Evolutionary conservation across 2,797 vertebrate species (phyloP), one percentile per base, ranked within the genome.

Genomic region (Arrhamphus sclerolepis): DNA sequence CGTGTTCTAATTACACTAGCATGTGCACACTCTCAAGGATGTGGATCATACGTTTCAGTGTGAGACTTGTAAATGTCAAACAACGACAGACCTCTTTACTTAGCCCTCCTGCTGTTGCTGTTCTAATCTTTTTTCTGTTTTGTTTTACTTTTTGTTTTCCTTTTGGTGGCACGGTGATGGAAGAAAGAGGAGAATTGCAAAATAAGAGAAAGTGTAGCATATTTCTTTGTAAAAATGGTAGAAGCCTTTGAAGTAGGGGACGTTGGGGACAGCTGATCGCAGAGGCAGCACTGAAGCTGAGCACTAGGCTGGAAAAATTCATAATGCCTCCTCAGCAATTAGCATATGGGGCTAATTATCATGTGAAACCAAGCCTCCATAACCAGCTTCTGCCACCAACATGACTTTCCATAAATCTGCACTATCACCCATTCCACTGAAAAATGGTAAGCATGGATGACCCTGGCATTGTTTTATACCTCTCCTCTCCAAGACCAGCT

Each of bases 1-100:
- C 80, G 72, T 88, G 88, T 89, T 92, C 89, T 92, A 92, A 94
- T 94, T 94, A 90, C 82, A 85, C 78, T 69, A 64, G 60, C 42
- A 5, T 46, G 1, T 28, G 2, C 66, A 56, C 69, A 79, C 75
- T 81, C 69, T 72, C 74, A 60, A 65, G 70, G 70, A 72, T 78
- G 74, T 81, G 77, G 76, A 84, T 84, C 75, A 60, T 67, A 67
- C 75, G 63, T 85, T 84, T 89, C 70, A 68, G 76, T 74, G 77
- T 82, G 72, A 88, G 77, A 86, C 86, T 86, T 85, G 85, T 81
- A 91, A 90, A 90, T 91, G 87, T 90, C 89, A 91, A 84, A 86
- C 85, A 77, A 78, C 52, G 44, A 68, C 75, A 79, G 72, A 83
- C 64, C 71, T 67, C 67, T 66, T 82, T 78, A 79, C 73, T 72